Evolutionary conservation across 2,113 vertebrate species (phyloP).

Genomic region (Hippolais icterina): DNA sequence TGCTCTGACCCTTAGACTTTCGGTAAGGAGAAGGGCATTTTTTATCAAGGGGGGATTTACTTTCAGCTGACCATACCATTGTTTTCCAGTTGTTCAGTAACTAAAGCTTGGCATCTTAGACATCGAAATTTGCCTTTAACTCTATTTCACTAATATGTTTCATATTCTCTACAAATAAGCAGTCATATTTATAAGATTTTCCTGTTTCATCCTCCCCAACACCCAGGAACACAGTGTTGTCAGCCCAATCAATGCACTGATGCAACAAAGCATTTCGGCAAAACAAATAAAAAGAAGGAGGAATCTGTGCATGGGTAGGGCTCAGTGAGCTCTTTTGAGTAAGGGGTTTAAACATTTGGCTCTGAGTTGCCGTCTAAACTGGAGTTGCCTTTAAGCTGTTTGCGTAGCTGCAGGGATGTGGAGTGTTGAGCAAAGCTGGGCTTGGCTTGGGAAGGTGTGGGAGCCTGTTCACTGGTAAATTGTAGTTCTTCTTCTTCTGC

Average conservation of each 20-base stretch:
- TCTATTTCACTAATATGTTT: no score
- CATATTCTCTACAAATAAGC: no score
- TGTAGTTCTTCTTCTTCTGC: not conserved
- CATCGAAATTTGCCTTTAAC: no score
- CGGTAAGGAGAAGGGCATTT: no score
- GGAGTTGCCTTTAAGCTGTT: not conserved
- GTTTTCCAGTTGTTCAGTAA: no score
- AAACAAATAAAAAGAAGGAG: not conserved
- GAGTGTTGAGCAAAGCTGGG: not conserved
- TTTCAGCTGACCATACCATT: no score
- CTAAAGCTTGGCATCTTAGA: no score
- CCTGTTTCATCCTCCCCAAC: no score
- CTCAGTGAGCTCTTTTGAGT: not conserved
- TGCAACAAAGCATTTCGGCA: not conserved
- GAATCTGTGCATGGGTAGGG: not conserved
- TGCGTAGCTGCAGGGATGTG: not conserved
- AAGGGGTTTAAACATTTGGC: not conserved
- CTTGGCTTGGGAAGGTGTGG: not conserved
- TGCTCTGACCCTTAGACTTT: no score
- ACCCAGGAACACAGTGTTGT: not conserved
- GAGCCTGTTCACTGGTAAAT: not conserved
- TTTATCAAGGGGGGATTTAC: no score
- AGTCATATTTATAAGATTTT: no score
- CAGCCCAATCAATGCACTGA: not conserved
- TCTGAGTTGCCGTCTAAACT: not conserved